Evolutionary conservation across 2,113 vertebrate genomes (phyloP).

Genomic region (Columbina picui): DNA sequence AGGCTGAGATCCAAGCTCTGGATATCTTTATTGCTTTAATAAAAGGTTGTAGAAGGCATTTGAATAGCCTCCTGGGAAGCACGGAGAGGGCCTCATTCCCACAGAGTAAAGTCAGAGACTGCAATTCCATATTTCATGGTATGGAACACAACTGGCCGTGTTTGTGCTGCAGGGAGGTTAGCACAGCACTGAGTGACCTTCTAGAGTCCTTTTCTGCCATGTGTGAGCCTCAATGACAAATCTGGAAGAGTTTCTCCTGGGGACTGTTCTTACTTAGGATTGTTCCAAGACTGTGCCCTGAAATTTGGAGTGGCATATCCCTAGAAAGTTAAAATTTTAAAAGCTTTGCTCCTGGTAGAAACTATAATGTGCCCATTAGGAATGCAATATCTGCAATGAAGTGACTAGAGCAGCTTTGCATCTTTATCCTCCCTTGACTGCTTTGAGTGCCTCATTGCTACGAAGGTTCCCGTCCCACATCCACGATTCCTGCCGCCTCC

Average conservation of each 20-base stretch:
- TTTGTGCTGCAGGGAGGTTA: not conserved
- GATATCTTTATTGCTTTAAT: slow-evolving; percentile 35
- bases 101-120: slow-evolving; percentile 9
- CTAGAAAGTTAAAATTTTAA: not conserved
- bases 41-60: slow-evolving; percentile 28
- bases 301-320: not conserved
- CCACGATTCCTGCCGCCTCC: not conserved
- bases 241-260: not conserved
- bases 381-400: not conserved
- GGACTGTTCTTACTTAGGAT: not conserved
- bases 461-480: not conserved
- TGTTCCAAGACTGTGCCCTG: not conserved
- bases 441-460: not conserved
- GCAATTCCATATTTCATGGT: not conserved
- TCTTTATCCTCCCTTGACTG: not conserved
- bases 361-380: not conserved
- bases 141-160: not conserved
- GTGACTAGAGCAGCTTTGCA: not conserved
- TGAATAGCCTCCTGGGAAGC: slow-evolving; percentile 22
- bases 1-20: not conserved
- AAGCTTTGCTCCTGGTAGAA: slow-evolving; percentile 9
- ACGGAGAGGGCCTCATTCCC: not conserved
- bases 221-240: not conserved
- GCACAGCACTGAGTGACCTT: not conserved
- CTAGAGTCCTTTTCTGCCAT: not conserved